Conservation (phyloP, 2,888 invertebrate species). For the Perdita meconis region DNA sequence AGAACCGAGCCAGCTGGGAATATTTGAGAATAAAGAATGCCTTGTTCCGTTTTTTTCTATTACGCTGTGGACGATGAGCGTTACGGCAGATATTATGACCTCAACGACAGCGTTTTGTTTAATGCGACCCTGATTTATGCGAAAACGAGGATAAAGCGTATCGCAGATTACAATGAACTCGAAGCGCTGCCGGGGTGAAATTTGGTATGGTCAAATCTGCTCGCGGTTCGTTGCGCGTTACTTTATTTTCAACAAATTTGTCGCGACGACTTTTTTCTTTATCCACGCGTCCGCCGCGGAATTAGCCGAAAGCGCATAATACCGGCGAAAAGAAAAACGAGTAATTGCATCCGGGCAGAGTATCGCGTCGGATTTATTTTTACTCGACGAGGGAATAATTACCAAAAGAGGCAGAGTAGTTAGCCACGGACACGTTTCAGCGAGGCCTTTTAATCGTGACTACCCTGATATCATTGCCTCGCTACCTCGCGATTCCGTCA, state of each 20-base stretch:
- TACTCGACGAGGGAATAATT: conserved; percentile 44
- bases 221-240: background rate
- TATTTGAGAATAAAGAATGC: too few relatives aligned
- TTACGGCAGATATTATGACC: background rate
- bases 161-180: conserved; percentile 5
- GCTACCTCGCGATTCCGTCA: background rate
- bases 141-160: background rate
- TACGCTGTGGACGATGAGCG: background rate
- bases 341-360: conserved; percentile 20
- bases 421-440: conserved; percentile 28
- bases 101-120: conserved; percentile 15
- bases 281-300: background rate
- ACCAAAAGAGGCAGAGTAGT: conserved; percentile 8
- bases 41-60: background rate
- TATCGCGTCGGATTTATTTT: conserved; percentile 26
- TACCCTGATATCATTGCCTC: conserved; percentile 22
- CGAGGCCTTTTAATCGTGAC: conserved; percentile 43
- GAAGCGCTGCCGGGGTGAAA: background rate
- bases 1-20: conserved; percentile 7
- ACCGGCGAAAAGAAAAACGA: background rate
- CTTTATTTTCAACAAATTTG: conserved; percentile 26
- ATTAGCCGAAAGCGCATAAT: conserved; percentile 5
- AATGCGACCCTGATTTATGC: background rate
- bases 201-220: conserved; percentile 7
- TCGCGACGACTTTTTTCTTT: background rate